A percentile compares a stretch with the other conserved stretches of the same genome.
Evolutionary conservation across 2,888 invertebrate genomes (phyloP).

Genomic region (Polydrusus tereticollis): DNA sequence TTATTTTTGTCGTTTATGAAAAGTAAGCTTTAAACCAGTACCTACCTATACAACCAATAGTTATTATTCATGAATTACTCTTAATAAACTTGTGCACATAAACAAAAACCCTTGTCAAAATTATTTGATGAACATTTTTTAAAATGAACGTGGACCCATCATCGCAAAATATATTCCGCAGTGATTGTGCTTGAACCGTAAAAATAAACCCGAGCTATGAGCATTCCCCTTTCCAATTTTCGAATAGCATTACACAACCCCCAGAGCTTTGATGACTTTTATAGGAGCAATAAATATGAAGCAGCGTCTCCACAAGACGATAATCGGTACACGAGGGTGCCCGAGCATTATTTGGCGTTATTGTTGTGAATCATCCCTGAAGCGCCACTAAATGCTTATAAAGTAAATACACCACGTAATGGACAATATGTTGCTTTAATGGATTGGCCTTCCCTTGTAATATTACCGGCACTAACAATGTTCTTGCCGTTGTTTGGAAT

Average conservation of each 20-base stretch:
- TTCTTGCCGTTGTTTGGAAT: slow-evolving; percentile 11
- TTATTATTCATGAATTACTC: too few relatives aligned
- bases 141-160: too few relatives aligned
- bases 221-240: slow-evolving; percentile 14
- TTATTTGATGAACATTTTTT: too few relatives aligned
- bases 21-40: too few relatives aligned
- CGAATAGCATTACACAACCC: slow-evolving; percentile 19
- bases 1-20: too few relatives aligned
- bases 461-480: slow-evolving; percentile 17
- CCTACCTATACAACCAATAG: too few relatives aligned
- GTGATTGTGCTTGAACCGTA: neutral
- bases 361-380: slow-evolving; percentile 44
- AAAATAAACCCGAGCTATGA: neutral
- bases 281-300: slow-evolving; percentile 46
- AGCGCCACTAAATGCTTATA: slow-evolving; percentile 36
- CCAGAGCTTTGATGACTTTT: slow-evolving; percentile 28
- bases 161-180: too few relatives aligned
- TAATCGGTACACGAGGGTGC: slow-evolving; percentile 37
- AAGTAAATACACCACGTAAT: slow-evolving; percentile 41
- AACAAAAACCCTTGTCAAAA: too few relatives aligned
- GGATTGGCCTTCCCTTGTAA: slow-evolving; percentile 19
- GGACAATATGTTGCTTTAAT: slow-evolving; percentile 42
- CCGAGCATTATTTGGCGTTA: slow-evolving; percentile 38
- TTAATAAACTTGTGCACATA: too few relatives aligned
- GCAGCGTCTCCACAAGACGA: slow-evolving; percentile 40